A percentile compares a stretch with the other conserved stretches of the same genome.
phyloP scores from a whole-genome alignment of 1,140 invertebrate species.

The Schlechtendalia chinensis region DNA sequence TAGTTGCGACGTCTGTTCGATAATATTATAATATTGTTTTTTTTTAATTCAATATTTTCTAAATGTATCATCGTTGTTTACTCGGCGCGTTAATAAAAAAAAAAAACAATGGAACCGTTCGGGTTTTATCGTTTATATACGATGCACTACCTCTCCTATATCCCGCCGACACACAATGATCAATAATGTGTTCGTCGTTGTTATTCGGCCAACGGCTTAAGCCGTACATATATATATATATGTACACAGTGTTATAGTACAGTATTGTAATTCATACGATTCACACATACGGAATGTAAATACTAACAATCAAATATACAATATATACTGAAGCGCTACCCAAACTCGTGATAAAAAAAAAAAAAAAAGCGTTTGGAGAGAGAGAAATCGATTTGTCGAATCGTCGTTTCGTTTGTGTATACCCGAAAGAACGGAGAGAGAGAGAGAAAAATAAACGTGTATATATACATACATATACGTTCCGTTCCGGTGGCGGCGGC shows the following conservation, averaged over 20 bases:
- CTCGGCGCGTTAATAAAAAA: background rate
- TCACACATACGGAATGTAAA: too few relatives aligned
- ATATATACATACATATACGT: background rate
- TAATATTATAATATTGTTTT: background rate
- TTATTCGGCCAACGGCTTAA: background rate
- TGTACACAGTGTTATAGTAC: too few relatives aligned
- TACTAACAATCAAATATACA: too few relatives aligned
- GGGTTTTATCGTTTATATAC: background rate
- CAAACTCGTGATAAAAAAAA: background rate
- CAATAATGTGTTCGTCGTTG: conserved; percentile 7
- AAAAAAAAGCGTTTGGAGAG: too few relatives aligned
- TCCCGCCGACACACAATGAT: background rate
- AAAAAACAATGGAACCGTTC: conserved; percentile 42
- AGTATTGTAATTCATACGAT: background rate
- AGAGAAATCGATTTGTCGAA: background rate
- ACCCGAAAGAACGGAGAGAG: background rate
- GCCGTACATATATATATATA: too few relatives aligned
- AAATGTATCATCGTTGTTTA: background rate
- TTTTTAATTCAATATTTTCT: background rate
- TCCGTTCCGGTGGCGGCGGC: background rate
- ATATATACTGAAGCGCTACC: too few relatives aligned
- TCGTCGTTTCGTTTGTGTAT: background rate
- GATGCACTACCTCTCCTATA: too few relatives aligned
- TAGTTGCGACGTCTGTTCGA: background rate
- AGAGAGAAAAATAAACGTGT: background rate